Evolutionary conservation across 2,113 vertebrate genomes (phyloP).

Genomic region (Rhinopomastus cyanomelas): DNA sequence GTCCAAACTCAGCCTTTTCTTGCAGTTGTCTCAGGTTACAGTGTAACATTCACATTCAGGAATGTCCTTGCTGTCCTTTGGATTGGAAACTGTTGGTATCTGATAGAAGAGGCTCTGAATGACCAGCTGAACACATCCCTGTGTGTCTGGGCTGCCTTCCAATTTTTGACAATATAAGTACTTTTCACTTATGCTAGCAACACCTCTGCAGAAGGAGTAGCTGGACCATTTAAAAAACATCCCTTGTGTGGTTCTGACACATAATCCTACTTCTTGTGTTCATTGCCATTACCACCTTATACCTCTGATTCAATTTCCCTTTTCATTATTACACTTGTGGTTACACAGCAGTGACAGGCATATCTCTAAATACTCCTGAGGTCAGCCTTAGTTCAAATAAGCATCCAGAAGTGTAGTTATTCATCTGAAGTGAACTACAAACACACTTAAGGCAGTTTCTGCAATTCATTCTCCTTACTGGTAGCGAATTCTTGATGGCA

Average conservation of each 20-base stretch:
- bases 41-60: neutral
- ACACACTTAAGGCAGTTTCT: neutral
- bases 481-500: neutral
- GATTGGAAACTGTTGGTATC: neutral
- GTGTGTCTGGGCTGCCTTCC: constrained; percentile 2
- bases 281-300: neutral
- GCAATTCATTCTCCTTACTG: neutral
- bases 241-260: neutral
- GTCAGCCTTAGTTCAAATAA: neutral
- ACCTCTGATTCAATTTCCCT: constrained; percentile 9
- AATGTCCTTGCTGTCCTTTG: neutral
- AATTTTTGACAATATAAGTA: neutral
- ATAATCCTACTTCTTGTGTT: neutral
- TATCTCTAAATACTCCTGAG: neutral
- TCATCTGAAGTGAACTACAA: neutral
- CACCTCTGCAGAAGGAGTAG: neutral
- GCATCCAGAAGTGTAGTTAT: neutral
- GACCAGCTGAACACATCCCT: neutral
- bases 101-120: neutral
- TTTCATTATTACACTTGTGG: neutral
- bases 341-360: neutral
- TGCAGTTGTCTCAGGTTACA: neutral
- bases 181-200: neutral
- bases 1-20: neutral
- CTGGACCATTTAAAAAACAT: neutral